These are phyloP conservation scores for Hemicentrotus pulcherrimus DNA, from an alignment of 35 echinoderm and acorn worm genomes.

Conservation along the genomic window DNA sequence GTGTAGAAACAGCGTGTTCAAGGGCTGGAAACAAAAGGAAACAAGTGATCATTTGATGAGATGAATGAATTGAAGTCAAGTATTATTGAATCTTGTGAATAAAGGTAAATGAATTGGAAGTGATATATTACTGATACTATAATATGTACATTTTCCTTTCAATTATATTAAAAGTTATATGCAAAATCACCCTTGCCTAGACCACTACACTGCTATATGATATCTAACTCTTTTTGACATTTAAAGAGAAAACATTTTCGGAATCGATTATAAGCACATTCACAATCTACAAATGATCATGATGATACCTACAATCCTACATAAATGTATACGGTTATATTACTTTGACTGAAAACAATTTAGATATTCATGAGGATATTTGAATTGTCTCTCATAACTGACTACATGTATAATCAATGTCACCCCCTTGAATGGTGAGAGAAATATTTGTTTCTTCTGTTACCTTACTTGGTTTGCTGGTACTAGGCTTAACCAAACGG, in stretches of 20 bases:
- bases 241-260: not conserved
- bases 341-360: not conserved
- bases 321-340: too few relatives aligned
- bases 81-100: not conserved
- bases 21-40: conserved; percentile 72
- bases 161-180: not conserved
- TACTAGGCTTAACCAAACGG: too few relatives aligned
- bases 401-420: not conserved
- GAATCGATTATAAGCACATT: not conserved
- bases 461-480: not conserved
- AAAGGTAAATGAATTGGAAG: too few relatives aligned
- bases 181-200: not conserved
- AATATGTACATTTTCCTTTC: not conserved
- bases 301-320: too few relatives aligned
- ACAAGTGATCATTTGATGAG: not conserved
- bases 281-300: not conserved
- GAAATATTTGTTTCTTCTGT: not conserved
- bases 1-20: conserved; percentile 94
- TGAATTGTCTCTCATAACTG: not conserved
- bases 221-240: not conserved
- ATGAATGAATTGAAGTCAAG: not conserved
- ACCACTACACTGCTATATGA: not conserved
- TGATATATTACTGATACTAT: too few relatives aligned
- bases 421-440: not conserved
- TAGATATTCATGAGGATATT: not conserved